Evolutionary conservation across 1,140 invertebrate species (phyloP), one percentile per base, ranked within the genome.

Genomic region (Cyclargus thomasi): DNA sequence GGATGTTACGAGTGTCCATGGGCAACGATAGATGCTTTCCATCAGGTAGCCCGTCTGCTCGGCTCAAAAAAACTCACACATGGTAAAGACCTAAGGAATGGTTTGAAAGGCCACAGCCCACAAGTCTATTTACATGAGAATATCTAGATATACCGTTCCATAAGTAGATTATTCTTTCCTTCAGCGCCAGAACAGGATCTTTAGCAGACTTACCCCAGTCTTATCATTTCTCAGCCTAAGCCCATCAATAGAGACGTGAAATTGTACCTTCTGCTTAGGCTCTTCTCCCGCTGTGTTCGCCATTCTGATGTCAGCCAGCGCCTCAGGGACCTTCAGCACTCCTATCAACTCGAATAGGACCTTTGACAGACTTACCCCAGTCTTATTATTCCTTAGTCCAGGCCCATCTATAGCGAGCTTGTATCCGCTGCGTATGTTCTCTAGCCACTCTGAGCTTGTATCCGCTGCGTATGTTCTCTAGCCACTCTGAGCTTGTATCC

Each of bases 231-330:
- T 92, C 71, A 99, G 92, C 68, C 97, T 93, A 62, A 99, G 92
- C 10, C 99, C 99, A 85, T 99, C 97, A 70, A 99, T 95, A 67
- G 97, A 98, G 64, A 99, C 96, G 90, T 98, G 64, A 99, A 99
- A 95, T 69, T 96, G 95, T 73, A 99, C 98, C 74, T 97, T 93
- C 86, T 98, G 97, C 88, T n/a, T n/a, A 92, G 0, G 97, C 97
- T 80, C 97, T 97, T 84, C 98, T 97, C 85, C 98, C 99, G 96
- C 99, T 98, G 68, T 96, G 92, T 91, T 99, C 98, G 2, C 98
- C n/a, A n/a, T n/a, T n/a, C n/a, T n/a, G n/a, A n/a, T n/a, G n/a
- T n/a, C n/a, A n/a, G n/a, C n/a, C n/a, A n/a, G n/a, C n/a, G n/a
- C n/a, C n/a, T n/a, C n/a, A n/a, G n/a, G 94, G 72, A 99, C 97